phyloP scores from a whole-genome alignment of 2,797 vertebrate genomes.

The Picus viridis region DNA sequence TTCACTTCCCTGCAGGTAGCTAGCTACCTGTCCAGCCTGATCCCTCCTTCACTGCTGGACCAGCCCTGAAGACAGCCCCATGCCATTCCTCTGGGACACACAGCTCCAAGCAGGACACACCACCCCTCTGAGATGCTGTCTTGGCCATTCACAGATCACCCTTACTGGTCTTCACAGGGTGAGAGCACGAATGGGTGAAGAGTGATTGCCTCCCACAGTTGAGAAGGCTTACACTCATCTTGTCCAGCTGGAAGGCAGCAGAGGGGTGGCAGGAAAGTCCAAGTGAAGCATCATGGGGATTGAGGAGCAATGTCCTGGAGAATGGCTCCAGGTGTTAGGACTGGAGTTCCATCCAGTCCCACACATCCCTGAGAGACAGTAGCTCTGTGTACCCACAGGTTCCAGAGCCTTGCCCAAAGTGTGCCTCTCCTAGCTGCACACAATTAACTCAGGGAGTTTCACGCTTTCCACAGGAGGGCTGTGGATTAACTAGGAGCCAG shows the following conservation, averaged over 20 bases:
- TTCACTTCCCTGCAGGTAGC: not conserved
- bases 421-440: not conserved
- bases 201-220: not conserved
- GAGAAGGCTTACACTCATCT: not conserved
- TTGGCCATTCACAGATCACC: not conserved
- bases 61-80: not conserved
- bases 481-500: not conserved
- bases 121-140: not conserved
- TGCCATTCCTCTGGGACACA: not conserved
- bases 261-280: not conserved
- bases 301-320: not conserved
- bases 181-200: not conserved
- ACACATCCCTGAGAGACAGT: rapidly evolving
- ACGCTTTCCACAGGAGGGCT: not conserved
- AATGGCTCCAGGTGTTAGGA: not conserved
- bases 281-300: rapidly evolving
- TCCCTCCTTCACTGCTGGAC: not conserved
- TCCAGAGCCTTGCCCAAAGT: not conserved
- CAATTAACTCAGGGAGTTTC: not conserved
- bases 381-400: not conserved
- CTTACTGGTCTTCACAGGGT: rapidly evolving
- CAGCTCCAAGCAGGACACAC: not conserved
- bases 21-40: not conserved
- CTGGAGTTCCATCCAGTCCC: not conserved
- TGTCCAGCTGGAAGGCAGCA: not conserved